Percentiles rank a stretch among this genome's conserved stretches.
phyloP scores from a whole-genome alignment of 1,140 invertebrate genomes.

The Apocrypta bakeri region DNA sequence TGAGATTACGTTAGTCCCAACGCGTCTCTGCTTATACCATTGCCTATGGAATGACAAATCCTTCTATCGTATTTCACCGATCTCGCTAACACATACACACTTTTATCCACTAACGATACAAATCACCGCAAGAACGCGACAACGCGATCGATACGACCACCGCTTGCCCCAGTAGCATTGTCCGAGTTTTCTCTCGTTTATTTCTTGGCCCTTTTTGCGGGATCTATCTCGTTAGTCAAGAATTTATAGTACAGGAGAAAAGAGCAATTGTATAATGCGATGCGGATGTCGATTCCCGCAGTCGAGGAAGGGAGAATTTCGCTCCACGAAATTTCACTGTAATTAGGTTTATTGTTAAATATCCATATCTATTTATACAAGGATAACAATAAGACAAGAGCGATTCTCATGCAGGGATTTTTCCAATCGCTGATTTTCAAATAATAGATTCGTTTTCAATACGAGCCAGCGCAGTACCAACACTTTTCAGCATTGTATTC shows the following conservation, averaged over 20 bases:
- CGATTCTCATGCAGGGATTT: neutral
- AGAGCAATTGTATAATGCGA: neutral
- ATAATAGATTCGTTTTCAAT: neutral
- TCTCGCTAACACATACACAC: neutral
- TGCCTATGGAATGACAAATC: neutral
- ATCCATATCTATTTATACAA: no score
- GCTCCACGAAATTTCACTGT: neutral
- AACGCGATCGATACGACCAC: neutral
- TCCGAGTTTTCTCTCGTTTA: neutral
- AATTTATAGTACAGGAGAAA: neutral
- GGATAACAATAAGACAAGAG: no score
- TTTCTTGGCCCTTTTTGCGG: neutral
- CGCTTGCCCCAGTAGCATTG: neutral
- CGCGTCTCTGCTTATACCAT: neutral
- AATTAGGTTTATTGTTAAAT: no score
- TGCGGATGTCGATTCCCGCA: neutral
- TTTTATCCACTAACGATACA: constrained; percentile 1
- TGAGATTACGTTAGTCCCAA: neutral
- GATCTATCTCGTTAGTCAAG: neutral
- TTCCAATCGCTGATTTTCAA: neutral
- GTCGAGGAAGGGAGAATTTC: neutral
- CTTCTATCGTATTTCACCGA: neutral
- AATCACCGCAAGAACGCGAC: neutral
- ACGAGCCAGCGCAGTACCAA: neutral
- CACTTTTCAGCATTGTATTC: neutral